phyloP scores from a whole-genome alignment of 1,140 invertebrate species.

The Galleria mellonella region DNA sequence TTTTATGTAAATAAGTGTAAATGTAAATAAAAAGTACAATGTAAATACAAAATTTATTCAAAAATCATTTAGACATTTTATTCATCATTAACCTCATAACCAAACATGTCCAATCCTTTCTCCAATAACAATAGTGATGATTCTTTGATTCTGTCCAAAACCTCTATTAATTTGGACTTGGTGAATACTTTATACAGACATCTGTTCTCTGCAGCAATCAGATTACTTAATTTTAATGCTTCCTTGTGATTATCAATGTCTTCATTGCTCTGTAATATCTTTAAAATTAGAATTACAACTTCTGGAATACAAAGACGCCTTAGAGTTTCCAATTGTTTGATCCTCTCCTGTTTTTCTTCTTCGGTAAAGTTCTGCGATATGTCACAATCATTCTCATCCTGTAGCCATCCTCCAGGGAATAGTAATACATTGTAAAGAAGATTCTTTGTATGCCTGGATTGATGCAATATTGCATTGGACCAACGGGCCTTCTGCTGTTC shows the following conservation, averaged over 20 bases:
- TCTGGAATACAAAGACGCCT: constrained; percentile 90
- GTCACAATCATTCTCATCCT: constrained; percentile 77
- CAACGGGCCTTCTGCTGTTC: constrained; percentile 86
- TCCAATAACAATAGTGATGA: constrained; percentile 82
- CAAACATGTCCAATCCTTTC: constrained; percentile 85
- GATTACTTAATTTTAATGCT: constrained; percentile 86
- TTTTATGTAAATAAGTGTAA: neutral
- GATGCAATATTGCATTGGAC: constrained; percentile 73
- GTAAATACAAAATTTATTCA: too few relatives aligned
- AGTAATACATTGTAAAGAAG: constrained; percentile 91
- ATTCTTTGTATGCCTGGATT: constrained; percentile 77
- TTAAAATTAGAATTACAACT: constrained; percentile 85
- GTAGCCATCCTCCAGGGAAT: constrained; percentile 93
- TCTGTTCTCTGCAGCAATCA: constrained; percentile 85
- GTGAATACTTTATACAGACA: constrained; percentile 87
- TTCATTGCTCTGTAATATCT: constrained; percentile 85
- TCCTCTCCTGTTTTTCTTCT: constrained; percentile 70
- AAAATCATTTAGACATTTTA: constrained; percentile 9
- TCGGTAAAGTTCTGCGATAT: constrained; percentile 55
- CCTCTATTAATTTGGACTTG: constrained; percentile 83
- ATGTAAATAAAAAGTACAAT: constrained; percentile 7
- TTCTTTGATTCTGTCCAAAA: constrained; percentile 86
- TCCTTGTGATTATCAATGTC: constrained; percentile 85
- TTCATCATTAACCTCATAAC: constrained; percentile 67
- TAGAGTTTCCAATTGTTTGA: constrained; percentile 82